phyloP scores from a whole-genome alignment of 1,140 invertebrate species.

The Galleria mellonella region DNA sequence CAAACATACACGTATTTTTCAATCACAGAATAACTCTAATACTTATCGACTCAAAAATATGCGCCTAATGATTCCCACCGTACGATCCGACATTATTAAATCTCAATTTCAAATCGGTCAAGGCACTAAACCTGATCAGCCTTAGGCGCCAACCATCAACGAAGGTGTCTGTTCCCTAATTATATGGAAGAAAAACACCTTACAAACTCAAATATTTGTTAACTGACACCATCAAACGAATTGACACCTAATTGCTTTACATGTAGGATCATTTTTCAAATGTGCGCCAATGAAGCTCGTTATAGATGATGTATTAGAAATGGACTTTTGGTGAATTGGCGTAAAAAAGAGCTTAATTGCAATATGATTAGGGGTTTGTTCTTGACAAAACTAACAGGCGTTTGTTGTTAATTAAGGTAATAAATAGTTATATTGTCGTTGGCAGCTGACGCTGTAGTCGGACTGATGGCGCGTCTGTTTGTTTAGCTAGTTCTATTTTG shows the following conservation, averaged over 20 bases:
- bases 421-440: conserved; percentile 64
- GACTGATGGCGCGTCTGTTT: conserved; percentile 32
- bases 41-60: background rate
- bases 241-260: conserved; percentile 11
- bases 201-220: conserved; percentile 51
- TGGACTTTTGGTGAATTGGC: conserved; percentile 42
- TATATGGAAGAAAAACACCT: conserved; percentile 54
- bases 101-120: conserved; percentile 1
- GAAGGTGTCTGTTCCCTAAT: conserved; percentile 63
- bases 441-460: conserved; percentile 47
- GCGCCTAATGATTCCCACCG: background rate
- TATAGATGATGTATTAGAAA: conserved; percentile 34
- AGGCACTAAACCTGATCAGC: conserved; percentile 10
- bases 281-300: conserved; percentile 5
- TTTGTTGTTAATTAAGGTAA: conserved; percentile 53
- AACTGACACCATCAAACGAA: conserved; percentile 13
- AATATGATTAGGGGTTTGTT: conserved; percentile 65
- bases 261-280: background rate
- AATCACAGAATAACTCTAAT: no score
- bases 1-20: no score
- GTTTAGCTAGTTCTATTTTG: conserved; percentile 46
- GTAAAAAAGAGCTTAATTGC: conserved; percentile 64
- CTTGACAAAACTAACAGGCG: conserved; percentile 62
- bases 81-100: background rate
- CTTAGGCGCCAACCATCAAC: conserved; percentile 54